phyloP scores from a whole-genome alignment of 1,140 invertebrate genomes.

The Pemphigus obesinymphae region DNA sequence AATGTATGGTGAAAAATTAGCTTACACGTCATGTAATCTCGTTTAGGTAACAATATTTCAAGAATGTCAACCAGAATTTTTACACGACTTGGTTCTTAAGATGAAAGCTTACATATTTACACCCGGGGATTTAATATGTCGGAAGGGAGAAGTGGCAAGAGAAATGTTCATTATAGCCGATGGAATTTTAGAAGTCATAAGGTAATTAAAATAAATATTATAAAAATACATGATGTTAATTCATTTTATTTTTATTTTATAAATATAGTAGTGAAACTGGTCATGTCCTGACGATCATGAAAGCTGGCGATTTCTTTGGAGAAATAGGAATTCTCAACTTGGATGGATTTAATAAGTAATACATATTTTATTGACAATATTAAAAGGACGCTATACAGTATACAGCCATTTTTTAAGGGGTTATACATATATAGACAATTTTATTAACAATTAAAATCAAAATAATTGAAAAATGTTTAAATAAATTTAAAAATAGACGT shows the following conservation, averaged over 20 bases:
- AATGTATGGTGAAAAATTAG: background rate
- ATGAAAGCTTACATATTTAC: conserved; percentile 98
- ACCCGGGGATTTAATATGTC: conserved; percentile 91
- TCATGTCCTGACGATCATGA: conserved; percentile 90
- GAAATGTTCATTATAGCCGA: conserved; percentile 99
- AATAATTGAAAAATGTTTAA: no score
- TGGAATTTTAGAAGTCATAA: conserved; percentile 89
- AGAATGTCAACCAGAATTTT: conserved; percentile 95
- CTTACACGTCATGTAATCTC: background rate
- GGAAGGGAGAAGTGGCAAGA: conserved; percentile 88
- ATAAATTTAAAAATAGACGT: no score
- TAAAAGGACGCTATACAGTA: no score
- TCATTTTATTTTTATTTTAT: conserved; percentile 10
- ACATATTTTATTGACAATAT: background rate
- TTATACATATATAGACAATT: no score
- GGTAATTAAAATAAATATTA: conserved; percentile 51
- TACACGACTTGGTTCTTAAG: conserved; percentile 93
- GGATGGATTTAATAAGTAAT: conserved; percentile 93
- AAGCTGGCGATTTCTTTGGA: conserved; percentile 95
- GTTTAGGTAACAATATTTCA: conserved; percentile 63
- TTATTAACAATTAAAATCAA: no score
- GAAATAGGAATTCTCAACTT: conserved; percentile 96
- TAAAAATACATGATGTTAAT: background rate
- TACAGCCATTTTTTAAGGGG: no score
- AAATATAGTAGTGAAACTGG: conserved; percentile 73